Conservation (phyloP, 2,113 vertebrate genomes). For the Takifugu flavidus region DNA sequence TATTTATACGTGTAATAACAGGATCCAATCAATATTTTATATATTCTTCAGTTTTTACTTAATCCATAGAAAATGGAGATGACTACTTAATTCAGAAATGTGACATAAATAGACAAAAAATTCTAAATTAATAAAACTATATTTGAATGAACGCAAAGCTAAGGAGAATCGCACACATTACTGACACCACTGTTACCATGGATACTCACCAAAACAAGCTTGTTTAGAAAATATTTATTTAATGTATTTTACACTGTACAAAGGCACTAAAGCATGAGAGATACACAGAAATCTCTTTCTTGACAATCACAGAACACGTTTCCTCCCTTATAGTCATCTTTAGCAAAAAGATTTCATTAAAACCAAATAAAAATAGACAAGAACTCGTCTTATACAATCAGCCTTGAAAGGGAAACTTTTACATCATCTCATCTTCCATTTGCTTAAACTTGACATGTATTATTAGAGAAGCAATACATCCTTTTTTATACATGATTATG, state of each 20-base stretch:
- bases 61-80: no score
- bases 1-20: no score
- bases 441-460: no score
- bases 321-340: slow-evolving; percentile 4
- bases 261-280: slow-evolving; percentile 52
- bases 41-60: no score
- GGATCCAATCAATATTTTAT: no score
- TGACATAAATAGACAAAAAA: no score
- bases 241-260: slow-evolving; percentile 69
- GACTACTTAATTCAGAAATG: no score
- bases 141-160: no score
- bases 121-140: no score
- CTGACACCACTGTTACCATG: not conserved
- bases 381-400: slow-evolving; percentile 15
- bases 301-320: slow-evolving; percentile 40
- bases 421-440: not conserved
- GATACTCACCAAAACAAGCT: slow-evolving; percentile 6
- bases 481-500: not conserved
- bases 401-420: slow-evolving; percentile 23
- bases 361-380: no score
- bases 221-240: slow-evolving; percentile 74
- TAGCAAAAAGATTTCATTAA: no score
- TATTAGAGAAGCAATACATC: not conserved
- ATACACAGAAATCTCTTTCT: slow-evolving; percentile 30
- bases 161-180: no score